A percentile compares a stretch with the other conserved stretches of the same genome.
Conservation (phyloP, 2,888 invertebrate genomes). For the Drosophila anceps region DNA sequence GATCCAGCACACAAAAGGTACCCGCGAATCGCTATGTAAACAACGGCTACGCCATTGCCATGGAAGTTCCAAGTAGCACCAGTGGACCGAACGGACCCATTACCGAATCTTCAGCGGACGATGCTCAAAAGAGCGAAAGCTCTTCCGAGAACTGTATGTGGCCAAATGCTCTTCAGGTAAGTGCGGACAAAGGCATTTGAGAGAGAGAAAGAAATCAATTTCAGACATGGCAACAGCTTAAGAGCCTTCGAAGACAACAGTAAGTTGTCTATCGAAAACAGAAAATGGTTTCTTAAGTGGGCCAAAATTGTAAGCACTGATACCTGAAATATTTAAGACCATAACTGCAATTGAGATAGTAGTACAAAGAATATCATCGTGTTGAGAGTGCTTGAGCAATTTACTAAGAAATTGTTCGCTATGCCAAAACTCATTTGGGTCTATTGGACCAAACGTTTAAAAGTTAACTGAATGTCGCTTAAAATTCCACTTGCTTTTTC, state of each 20-base stretch:
- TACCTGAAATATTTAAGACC: background rate
- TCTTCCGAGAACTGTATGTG: conserved; percentile 88
- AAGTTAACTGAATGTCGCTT: conserved; percentile 36
- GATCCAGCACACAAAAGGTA: conserved; percentile 77
- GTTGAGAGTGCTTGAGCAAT: conserved; percentile 22
- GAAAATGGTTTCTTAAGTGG: background rate
- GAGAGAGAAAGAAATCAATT: background rate
- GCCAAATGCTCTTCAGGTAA: conserved; percentile 92
- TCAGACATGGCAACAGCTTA: background rate
- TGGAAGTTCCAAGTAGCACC: conserved; percentile 48
- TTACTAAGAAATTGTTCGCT: background rate
- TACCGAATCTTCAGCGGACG: conserved; percentile 43
- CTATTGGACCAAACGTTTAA: conserved; percentile 6
- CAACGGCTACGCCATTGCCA: conserved; percentile 61
- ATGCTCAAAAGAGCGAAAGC: conserved; percentile 57
- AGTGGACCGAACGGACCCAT: conserved; percentile 41
- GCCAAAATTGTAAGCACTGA: background rate
- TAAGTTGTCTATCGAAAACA: background rate
- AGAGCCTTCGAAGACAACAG: background rate
- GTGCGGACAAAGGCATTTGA: conserved; percentile 85
- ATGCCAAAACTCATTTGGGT: conserved; percentile 12
- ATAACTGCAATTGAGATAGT: background rate
- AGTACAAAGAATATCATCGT: conserved; percentile 5
- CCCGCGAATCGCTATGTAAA: conserved; percentile 81
- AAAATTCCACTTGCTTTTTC: conserved; percentile 27